Base-by-base conservation (phyloP, 2,797 vertebrate species). In the Lepidocolaptes lacrymiger region DNA sequence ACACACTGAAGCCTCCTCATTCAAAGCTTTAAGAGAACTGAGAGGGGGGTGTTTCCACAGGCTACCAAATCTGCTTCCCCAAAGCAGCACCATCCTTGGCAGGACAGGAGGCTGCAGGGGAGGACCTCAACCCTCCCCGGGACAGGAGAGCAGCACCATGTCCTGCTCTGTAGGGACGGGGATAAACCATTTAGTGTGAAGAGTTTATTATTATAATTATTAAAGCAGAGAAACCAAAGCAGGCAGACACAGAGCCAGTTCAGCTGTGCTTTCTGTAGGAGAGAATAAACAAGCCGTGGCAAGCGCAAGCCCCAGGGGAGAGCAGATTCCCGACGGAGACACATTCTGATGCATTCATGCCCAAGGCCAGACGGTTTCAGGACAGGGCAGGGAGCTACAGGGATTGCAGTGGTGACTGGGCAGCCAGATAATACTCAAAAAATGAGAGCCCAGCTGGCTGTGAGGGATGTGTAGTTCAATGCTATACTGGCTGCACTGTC, bases 201-300 rank as follows among this genome's bases (percentile, higher is more conserved):
- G 64, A 93, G 84, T 52, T 91, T 93, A 83, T 83, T 94, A 69
- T 61, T 69, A 46, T 61, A 89, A 62, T 56, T 89, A 72, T 85
- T 80, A 58, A 76, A 95, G 83, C 54, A 41, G 48, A 87, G 66
- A 91, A 96, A 91, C 93, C 93, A 94, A 93, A 80, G 74, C 64
- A 95, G 89, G 74, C 89, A 95, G 86, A 81, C 55, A 6, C 7
- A 66, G 84, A 86, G 79, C 73, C 88, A 74, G 86, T 69, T 95
- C 89, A 96, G 79, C 93, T 77, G 77, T 24, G 69, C 75, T 78
- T 93, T 96, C 94, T 36, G 67, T 81, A 72, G 95, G 94, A 96
- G 95, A 97, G 95, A 92, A 97, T 93, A 97, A 97, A 97, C 91
- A 97, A 91, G 78, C 58, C 2, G 1, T 36, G 7, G 89, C 84